Percentiles rank a stretch among this genome's conserved stretches.
Evolutionary conservation across 2,797 vertebrate species (phyloP).

Genomic region (Lepus townsendii): DNA sequence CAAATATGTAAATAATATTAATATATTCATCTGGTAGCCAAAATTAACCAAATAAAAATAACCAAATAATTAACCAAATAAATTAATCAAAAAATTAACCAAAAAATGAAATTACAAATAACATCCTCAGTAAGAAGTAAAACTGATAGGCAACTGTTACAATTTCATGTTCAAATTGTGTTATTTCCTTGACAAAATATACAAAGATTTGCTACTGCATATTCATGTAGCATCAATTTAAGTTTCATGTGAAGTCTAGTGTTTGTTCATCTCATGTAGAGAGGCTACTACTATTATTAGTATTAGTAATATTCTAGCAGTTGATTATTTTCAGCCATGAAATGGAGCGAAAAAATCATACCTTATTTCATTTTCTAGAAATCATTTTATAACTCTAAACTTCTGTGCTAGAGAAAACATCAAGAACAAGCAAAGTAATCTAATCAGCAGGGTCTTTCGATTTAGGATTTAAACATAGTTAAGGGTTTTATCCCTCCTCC

Average conservation of each 20-base stretch:
- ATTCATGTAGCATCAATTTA: not conserved
- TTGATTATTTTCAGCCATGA: conserved; percentile 33
- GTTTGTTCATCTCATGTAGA: not conserved
- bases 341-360: not conserved
- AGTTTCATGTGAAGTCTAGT: not conserved
- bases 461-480: conserved; percentile 3
- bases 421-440: not conserved
- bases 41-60: not conserved
- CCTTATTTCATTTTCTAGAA: not conserved
- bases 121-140: not conserved
- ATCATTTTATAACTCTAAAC: not conserved
- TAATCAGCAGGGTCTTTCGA: not conserved
- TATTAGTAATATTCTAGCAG: not conserved
- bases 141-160: not conserved
- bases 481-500: not conserved
- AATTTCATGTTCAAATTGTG: not conserved
- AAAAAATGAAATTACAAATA: conserved; percentile 19
- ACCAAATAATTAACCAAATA: not conserved
- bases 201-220: not conserved
- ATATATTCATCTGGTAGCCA: not conserved
- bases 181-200: conserved; percentile 1
- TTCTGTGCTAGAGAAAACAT: not conserved
- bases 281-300: not conserved
- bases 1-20: not conserved
- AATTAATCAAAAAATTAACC: not conserved